Percentiles rank a stretch among this genome's conserved stretches.
phyloP scores from a whole-genome alignment of 2,888 invertebrate genomes.

The Rotaria macrura region DNA sequence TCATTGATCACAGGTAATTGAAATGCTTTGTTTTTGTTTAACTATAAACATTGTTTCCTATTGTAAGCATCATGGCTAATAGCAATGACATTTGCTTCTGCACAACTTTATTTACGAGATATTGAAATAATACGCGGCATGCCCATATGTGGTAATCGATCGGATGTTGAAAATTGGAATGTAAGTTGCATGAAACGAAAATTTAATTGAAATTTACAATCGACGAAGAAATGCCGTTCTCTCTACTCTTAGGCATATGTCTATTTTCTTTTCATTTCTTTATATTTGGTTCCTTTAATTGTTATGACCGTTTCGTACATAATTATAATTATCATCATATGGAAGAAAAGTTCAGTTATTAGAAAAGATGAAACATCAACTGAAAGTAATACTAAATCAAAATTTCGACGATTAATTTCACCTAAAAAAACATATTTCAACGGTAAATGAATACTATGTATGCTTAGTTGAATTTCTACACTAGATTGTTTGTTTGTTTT shows the following conservation, averaged over 20 bases:
- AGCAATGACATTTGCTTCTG: conserved; percentile 2
- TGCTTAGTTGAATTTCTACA: not conserved
- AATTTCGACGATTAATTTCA: not conserved
- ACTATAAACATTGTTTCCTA: too few relatives aligned
- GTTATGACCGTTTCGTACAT: conserved; percentile 80
- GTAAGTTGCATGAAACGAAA: not conserved
- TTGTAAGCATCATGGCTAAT: not conserved
- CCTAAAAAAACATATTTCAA: conserved; percentile 29
- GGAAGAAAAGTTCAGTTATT: conserved; percentile 67
- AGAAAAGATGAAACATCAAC: not conserved
- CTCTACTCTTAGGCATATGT: not conserved
- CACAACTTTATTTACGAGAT: not conserved
- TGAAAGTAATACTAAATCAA: not conserved
- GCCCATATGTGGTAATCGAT: conserved; percentile 2
- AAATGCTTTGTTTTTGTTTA: too few relatives aligned
- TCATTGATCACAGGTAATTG: not conserved
- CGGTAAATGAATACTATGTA: conserved; percentile 35
- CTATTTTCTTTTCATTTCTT: not conserved
- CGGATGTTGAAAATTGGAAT: conserved; percentile 10
- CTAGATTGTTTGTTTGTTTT: conserved; percentile 31
- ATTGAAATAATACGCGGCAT: not conserved
- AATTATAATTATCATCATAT: conserved; percentile 78
- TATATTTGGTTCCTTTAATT: conserved; percentile 61
- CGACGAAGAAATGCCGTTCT: too few relatives aligned
- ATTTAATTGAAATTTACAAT: too few relatives aligned